These are phyloP conservation scores for Laupala kohalensis DNA, from an alignment of 1,140 invertebrate genomes.

Conservation along the genomic window DNA sequence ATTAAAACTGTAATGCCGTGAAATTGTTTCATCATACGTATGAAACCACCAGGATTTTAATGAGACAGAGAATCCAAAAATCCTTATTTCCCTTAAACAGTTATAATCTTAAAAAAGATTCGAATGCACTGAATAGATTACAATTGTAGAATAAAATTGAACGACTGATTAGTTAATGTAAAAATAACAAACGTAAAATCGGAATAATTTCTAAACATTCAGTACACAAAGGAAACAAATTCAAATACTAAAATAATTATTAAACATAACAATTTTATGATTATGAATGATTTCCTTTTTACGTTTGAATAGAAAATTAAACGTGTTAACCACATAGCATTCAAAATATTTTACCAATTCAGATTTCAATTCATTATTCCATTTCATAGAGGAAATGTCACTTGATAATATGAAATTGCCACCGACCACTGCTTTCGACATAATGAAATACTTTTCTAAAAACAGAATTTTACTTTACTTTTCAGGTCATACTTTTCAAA, in stretches of 20 bases:
- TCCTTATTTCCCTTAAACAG: background rate
- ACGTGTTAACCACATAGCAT: too few relatives aligned
- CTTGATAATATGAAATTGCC: too few relatives aligned
- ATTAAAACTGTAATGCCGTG: too few relatives aligned
- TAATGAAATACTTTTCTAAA: background rate
- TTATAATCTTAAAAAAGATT: background rate
- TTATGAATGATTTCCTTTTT: background rate
- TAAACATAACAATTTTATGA: background rate
- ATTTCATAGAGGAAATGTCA: too few relatives aligned
- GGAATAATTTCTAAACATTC: background rate
- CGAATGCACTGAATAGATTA: background rate
- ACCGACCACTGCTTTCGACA: too few relatives aligned
- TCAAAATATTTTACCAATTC: too few relatives aligned
- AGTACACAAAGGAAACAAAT: background rate
- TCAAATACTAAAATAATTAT: background rate
- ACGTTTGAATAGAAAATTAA: background rate
- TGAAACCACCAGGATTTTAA: too few relatives aligned
- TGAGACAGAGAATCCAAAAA: background rate
- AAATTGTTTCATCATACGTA: too few relatives aligned
- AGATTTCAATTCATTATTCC: too few relatives aligned
- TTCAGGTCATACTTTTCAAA: too few relatives aligned
- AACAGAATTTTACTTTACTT: too few relatives aligned
- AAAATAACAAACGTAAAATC: too few relatives aligned
- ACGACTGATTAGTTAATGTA: background rate
- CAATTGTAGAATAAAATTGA: background rate